Evolutionary conservation across 2,888 invertebrate species (phyloP), one percentile per base, ranked within the genome.

Genomic region (Heteromurus nitidus): DNA sequence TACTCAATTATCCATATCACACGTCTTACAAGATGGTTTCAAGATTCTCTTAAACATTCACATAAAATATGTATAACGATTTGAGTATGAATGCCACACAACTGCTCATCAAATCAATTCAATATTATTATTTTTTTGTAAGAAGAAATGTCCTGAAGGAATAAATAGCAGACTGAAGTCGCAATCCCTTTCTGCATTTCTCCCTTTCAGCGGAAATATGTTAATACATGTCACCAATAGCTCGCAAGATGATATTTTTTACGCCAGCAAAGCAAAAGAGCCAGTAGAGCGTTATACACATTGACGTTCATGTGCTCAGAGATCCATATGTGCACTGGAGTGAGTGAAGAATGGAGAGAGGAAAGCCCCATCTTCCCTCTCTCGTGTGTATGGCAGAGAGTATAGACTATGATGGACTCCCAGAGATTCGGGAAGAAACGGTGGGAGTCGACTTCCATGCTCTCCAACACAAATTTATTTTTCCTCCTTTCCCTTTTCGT

Each of bases 341-440:
- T 13, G 42, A 42, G 58, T 65, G 58, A 67, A 36, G 26, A 75
- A 75, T 30, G 44, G 28, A 36, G 36, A 36, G 36, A 36, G 36
- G 13, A 36, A 36, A 13, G 13, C 36, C 36, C 9, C 36, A 36
- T 18, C 7, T n/a, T n/a, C n/a, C n/a, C n/a, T n/a, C n/a, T n/a
- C n/a, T n/a, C n/a, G n/a, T n/a, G n/a, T n/a, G n/a, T 62, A 77
- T 50, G 69, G 50, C 62, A 62, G 69, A 47, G 74, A n/a, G n/a
- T n/a, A n/a, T 80, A 74, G 68, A 74, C 74, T 74, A 69, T 74
- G 80, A 74, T 80, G 68, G 74, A 80, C 74, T 80, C 44, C 60
- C 50, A 28, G 50, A 67, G 68, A 80, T 74, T 80, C 74, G 80
- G 69, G 69, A 80, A 68, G 53, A 31, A 24, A 69, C 80, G 80